Conservation (phyloP, 2,113 vertebrate genomes). For the Festucalex cinctus region DNA sequence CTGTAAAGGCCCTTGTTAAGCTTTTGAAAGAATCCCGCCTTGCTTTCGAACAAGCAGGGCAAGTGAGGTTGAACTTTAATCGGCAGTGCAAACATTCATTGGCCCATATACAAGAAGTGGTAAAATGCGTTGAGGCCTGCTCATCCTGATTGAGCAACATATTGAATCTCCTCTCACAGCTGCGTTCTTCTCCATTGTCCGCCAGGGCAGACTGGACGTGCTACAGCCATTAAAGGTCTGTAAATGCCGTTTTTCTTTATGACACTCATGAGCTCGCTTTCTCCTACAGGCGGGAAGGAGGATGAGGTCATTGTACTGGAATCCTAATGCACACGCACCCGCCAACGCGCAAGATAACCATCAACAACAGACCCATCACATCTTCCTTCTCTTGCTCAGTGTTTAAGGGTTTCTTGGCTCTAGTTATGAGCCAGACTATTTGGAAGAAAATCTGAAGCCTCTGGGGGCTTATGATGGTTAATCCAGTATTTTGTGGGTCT, state of each 20-base stretch:
- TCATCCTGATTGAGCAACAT: slow-evolving; percentile 10
- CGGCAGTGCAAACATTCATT: slow-evolving; percentile 5
- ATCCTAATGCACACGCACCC: slow-evolving; percentile 31
- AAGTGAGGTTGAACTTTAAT: background rate
- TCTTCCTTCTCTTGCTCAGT: slow-evolving; percentile 22
- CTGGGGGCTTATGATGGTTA: slow-evolving; percentile 9
- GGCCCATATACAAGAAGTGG: slow-evolving; percentile 9
- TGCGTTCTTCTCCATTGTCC: slow-evolving; percentile 10
- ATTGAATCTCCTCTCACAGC: slow-evolving; percentile 24
- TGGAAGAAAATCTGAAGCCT: slow-evolving; percentile 6
- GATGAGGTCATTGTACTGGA: slow-evolving; percentile 62
- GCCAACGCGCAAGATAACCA: slow-evolving; percentile 25
- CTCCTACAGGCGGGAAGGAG: slow-evolving; percentile 42
- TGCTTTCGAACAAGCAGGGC: background rate
- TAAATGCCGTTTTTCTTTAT: slow-evolving; percentile 61
- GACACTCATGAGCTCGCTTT: slow-evolving; percentile 67
- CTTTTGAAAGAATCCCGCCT: background rate
- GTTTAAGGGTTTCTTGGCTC: slow-evolving; percentile 14
- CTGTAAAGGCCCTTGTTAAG: too few species aligned
- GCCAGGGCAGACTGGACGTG: slow-evolving; percentile 39
- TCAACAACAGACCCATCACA: slow-evolving; percentile 32
- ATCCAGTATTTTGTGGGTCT: slow-evolving; percentile 12
- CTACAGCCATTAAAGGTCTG: slow-evolving; percentile 44
- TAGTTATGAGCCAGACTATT: slow-evolving; percentile 4
- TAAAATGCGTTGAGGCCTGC: slow-evolving; percentile 12